phyloP scores from a whole-genome alignment of 1,140 invertebrate species.

The Cydia splendana region DNA sequence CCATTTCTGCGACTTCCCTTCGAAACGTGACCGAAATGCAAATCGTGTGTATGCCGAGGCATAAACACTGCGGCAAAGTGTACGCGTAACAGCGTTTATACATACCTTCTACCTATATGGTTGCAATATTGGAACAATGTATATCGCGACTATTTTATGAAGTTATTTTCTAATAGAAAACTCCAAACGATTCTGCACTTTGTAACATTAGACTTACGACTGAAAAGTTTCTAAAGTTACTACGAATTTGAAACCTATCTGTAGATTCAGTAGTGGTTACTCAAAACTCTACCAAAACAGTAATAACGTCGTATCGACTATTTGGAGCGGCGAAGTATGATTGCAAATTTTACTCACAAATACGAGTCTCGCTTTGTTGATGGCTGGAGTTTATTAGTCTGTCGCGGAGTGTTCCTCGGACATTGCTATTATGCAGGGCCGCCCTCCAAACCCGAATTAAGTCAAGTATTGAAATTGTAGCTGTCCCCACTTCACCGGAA shows the following conservation, averaged over 20 bases:
- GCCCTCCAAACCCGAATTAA: slow-evolving; percentile 51
- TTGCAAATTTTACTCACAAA: slow-evolving; percentile 63
- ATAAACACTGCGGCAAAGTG: slow-evolving; percentile 16
- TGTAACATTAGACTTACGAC: neutral
- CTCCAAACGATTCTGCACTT: neutral
- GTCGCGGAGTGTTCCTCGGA: slow-evolving; percentile 49
- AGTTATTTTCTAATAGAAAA: neutral
- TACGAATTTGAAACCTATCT: neutral
- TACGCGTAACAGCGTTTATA: neutral
- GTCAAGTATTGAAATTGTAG: slow-evolving; percentile 52
- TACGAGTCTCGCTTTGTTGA: slow-evolving; percentile 53
- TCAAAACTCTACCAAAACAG: slow-evolving; percentile 45
- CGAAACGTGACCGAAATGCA: slow-evolving; percentile 57
- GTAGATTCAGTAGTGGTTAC: neutral
- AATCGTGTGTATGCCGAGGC: slow-evolving; percentile 37
- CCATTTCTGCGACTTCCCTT: slow-evolving; percentile 54
- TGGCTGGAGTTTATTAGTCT: slow-evolving; percentile 50
- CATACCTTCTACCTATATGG: neutral
- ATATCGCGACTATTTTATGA: slow-evolving; percentile 17
- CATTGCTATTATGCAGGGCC: slow-evolving; percentile 54
- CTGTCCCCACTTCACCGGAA: slow-evolving; percentile 46
- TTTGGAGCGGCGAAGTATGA: slow-evolving; percentile 50
- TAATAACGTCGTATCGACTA: slow-evolving; percentile 56
- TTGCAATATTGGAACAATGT: slow-evolving; percentile 3
- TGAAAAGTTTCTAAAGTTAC: neutral